Conservation (phyloP, 2,797 vertebrate species). For the Hippocampus kuda region DNA sequence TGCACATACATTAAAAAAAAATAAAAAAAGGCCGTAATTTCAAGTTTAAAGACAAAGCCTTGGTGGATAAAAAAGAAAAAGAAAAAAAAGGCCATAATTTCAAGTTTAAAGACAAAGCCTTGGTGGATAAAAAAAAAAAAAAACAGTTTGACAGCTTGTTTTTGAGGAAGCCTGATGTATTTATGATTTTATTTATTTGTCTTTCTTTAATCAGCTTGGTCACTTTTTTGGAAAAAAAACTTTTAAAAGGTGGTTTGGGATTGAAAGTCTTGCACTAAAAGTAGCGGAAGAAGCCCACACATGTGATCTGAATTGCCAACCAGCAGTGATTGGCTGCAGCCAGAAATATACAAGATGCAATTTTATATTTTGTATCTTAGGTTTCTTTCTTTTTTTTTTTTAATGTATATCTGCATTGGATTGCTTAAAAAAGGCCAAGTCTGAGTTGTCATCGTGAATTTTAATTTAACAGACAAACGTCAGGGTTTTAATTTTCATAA, state of each 20-base stretch:
- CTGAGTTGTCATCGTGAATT: conserved; percentile 32
- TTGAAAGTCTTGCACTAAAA: conserved; percentile 58
- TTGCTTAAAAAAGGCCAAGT: conserved; percentile 31
- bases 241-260: conserved; percentile 21
- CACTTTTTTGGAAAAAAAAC: conserved; percentile 35
- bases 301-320: conserved; percentile 51
- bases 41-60: conserved; percentile 20
- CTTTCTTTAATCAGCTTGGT: conserved; percentile 41
- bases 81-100: conserved; percentile 18
- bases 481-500: conserved; percentile 35
- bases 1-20: conserved; percentile 20
- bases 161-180: conserved; percentile 45
- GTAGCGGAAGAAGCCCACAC: conserved; percentile 47
- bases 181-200: conserved; percentile 59
- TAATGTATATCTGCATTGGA: conserved; percentile 38
- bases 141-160: conserved; percentile 40
- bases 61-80: conserved; percentile 22
- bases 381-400: conserved; percentile 38
- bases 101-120: conserved; percentile 20
- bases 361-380: conserved; percentile 54
- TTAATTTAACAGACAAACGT: conserved; percentile 44
- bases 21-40: conserved; percentile 20
- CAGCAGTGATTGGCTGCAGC: conserved; percentile 46
- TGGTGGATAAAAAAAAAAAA: conserved; percentile 24
- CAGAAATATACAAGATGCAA: conserved; percentile 46